Percentiles rank a stretch among this genome's conserved stretches.
phyloP scores from a whole-genome alignment of 2,797 vertebrate species.

The Sandelia bainsii region DNA sequence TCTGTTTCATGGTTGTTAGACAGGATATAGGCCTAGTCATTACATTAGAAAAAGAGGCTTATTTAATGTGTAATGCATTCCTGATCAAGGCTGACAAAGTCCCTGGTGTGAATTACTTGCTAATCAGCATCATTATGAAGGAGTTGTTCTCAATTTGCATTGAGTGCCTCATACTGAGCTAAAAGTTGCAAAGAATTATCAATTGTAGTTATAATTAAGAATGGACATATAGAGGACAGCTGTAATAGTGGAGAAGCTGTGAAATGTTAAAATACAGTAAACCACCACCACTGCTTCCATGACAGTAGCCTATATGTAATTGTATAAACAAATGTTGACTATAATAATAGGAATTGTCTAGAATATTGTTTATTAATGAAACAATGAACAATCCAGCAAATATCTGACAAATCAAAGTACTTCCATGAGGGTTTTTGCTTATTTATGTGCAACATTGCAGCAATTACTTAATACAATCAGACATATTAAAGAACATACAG shows the following conservation, averaged over 20 bases:
- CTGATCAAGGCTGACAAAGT: not conserved
- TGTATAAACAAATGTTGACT: not conserved
- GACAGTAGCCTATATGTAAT: not conserved
- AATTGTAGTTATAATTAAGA: not conserved
- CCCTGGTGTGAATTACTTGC: not conserved
- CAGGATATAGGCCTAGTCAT: constrained; percentile 7
- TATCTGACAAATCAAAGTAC: not conserved
- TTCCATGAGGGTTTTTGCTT: too few relatives aligned
- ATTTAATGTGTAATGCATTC: constrained; percentile 34
- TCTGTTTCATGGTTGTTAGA: constrained; percentile 26
- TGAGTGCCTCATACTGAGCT: constrained; percentile 1
- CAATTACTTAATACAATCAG: not conserved
- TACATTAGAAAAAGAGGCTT: not conserved
- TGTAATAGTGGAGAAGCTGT: not conserved
- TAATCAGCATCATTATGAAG: not conserved
- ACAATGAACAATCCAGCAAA: not conserved
- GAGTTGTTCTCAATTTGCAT: constrained; percentile 22
- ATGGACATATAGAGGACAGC: not conserved
- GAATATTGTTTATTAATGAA: not conserved
- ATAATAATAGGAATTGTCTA: not conserved
- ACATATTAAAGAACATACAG: too few relatives aligned
- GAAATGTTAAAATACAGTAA: not conserved
- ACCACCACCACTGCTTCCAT: not conserved
- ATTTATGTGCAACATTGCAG: too few relatives aligned
- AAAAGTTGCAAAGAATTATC: not conserved